These are phyloP conservation scores for Pomacea maculata DNA, from an alignment of 1,140 invertebrate species.

Conservation along the genomic window DNA sequence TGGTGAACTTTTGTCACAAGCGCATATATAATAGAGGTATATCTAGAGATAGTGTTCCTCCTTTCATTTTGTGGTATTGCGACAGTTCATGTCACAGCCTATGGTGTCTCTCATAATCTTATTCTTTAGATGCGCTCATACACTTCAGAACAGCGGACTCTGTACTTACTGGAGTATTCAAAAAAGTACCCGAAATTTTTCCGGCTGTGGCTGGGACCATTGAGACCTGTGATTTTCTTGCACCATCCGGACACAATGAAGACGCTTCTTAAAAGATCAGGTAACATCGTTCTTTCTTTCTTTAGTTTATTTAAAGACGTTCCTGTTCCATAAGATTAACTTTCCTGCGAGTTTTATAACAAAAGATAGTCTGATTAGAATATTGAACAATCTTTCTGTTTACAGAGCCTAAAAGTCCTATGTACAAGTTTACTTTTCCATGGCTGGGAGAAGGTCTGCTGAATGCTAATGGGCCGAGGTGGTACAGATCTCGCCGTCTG, in stretches of 20 bases:
- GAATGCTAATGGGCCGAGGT: constrained; percentile 75
- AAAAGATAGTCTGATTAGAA: no score
- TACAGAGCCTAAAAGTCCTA: constrained; percentile 43
- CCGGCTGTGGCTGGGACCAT: constrained; percentile 36
- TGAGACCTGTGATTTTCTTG: constrained; percentile 29
- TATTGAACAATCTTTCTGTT: background rate
- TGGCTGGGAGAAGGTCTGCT: constrained; percentile 58
- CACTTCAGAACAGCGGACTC: background rate
- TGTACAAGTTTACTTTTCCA: constrained; percentile 35
- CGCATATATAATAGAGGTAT: no score
- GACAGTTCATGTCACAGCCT: no score
- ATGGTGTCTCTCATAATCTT: no score
- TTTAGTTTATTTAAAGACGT: background rate
- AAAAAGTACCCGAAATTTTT: constrained; percentile 33
- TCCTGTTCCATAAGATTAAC: background rate
- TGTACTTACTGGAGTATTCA: constrained; percentile 4
- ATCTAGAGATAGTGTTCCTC: no score
- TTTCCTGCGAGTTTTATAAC: background rate
- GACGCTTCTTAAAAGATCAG: constrained; percentile 39
- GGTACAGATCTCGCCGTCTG: constrained; percentile 81
- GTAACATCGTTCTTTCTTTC: constrained; percentile 3
- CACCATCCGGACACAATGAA: constrained; percentile 48
- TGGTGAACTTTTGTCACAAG: no score
- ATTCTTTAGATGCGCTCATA: background rate
- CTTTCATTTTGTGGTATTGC: no score